Conservation (phyloP, 2,113 vertebrate genomes). For the Apus apus region DNA sequence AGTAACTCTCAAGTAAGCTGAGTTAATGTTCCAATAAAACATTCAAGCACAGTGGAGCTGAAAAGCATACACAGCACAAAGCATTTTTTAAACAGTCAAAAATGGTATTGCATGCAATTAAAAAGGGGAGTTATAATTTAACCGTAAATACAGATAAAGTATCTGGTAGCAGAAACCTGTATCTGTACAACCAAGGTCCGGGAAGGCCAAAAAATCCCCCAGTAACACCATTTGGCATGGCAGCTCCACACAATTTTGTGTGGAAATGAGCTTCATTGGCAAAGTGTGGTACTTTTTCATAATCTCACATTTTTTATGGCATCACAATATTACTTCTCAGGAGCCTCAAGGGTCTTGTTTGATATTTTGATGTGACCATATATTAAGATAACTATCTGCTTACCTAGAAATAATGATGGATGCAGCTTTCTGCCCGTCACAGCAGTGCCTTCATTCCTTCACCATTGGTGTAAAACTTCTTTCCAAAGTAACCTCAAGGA, state of each 20-base stretch:
- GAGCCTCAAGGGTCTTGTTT: neutral
- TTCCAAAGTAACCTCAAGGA: conserved; percentile 22
- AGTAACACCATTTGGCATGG: neutral
- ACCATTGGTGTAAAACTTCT: neutral
- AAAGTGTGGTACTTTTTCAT: neutral
- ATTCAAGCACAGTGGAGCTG: neutral
- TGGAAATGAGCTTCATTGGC: neutral
- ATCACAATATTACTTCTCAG: neutral
- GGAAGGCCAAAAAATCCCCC: neutral
- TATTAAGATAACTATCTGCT: neutral
- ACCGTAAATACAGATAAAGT: neutral
- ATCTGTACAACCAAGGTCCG: neutral
- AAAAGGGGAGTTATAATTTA: neutral
- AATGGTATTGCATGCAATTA: neutral
- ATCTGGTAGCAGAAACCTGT: neutral
- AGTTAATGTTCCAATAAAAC: conserved; percentile 27
- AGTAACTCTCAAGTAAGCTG: neutral
- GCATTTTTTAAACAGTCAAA: neutral
- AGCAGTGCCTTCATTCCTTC: neutral
- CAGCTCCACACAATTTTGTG: accelerated
- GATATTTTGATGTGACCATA: neutral
- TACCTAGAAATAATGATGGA: neutral
- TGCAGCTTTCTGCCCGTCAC: neutral
- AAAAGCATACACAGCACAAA: conserved; percentile 6
- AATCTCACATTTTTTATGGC: neutral